Base-by-base conservation (phyloP, 2,113 vertebrate genomes). In the Porphyrio hochstetteri region DNA sequence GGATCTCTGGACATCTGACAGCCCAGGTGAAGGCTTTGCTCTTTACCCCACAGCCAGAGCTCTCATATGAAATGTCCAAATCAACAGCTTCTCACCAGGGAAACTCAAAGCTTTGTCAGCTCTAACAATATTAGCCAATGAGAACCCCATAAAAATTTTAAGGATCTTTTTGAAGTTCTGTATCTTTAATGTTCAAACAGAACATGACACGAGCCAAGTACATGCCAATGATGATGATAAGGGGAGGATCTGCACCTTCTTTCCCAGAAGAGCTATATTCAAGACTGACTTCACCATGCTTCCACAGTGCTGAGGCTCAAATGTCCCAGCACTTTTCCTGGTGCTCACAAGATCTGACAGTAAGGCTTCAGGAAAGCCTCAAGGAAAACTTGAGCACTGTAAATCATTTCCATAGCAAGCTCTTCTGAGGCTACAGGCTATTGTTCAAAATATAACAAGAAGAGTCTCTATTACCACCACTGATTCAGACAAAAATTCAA, bases 351-450 rank as follows among this genome's bases (percentile, higher is more conserved):
- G 25, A 82, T 20, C n/a, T 50, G 36, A 53, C 3, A 55, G 20
- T 21, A 57, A 77, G 44, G 28, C 42, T 81, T 81, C 60, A 92
- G 64, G 50, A 90, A 91, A 84, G 33, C 21, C 67, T 87, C 21
- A 65, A 76, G 35, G 21, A 87, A 75, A 68, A 44, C 38, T 17
- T 56, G 14, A 86, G 33, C 69, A 25, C 35, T 71, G 38, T 19
- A 52, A 13, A 28, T 48, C 0, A 7, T 42, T 87, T 56, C 74
- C 42, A 70, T 19, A 72, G 35, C 57, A 90, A 88, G 67, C 25
- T 75, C 48, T 81, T 83, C 53, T 31, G 24, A 92, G 57, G 33
- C 29, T 70, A 40, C 0, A 70, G n/a, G 38, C 31, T 82, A 9
- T 27, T 59, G 35, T 42, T 86, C 52, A 64, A 84, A 89, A 72